These are phyloP conservation scores for Anas georgica DNA, from an alignment of 2,797 vertebrate species.

Conservation along the genomic window DNA sequence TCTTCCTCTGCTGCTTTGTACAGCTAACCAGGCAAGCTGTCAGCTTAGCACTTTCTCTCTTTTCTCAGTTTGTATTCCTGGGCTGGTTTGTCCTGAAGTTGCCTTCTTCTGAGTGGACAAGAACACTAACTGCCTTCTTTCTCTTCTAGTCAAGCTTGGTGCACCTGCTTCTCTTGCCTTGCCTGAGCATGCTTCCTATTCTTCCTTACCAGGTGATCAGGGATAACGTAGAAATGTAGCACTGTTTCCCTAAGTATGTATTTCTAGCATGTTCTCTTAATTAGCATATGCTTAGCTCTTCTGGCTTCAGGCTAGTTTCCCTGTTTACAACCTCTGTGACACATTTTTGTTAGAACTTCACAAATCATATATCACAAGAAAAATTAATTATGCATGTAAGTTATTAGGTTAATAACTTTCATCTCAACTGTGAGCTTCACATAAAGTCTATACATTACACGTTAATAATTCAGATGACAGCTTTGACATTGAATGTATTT, in stretches of 20 bases:
- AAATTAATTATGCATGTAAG: slow-evolving; percentile 64
- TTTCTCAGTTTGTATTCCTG: not conserved
- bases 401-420: slow-evolving; percentile 50
- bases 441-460: not conserved
- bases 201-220: not conserved
- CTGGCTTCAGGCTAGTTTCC: slow-evolving; percentile 56
- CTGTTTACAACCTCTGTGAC: slow-evolving; percentile 43
- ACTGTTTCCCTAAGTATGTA: not conserved
- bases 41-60: not conserved
- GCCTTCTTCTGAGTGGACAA: not conserved
- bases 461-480: slow-evolving; percentile 45
- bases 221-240: not conserved
- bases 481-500: not conserved
- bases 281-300: slow-evolving; percentile 40
- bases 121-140: not conserved
- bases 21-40: not conserved
- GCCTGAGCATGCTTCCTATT: not conserved
- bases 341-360: slow-evolving; percentile 38
- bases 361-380: slow-evolving; percentile 21
- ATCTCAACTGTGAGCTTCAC: slow-evolving; percentile 1
- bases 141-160: not conserved
- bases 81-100: not conserved
- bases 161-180: not conserved
- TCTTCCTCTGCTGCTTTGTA: not conserved
- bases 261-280: slow-evolving; percentile 23